Percentiles rank a stretch among this genome's conserved stretches.
Conservation (phyloP, 2,113 vertebrate species). For the Percina caprodes region DNA sequence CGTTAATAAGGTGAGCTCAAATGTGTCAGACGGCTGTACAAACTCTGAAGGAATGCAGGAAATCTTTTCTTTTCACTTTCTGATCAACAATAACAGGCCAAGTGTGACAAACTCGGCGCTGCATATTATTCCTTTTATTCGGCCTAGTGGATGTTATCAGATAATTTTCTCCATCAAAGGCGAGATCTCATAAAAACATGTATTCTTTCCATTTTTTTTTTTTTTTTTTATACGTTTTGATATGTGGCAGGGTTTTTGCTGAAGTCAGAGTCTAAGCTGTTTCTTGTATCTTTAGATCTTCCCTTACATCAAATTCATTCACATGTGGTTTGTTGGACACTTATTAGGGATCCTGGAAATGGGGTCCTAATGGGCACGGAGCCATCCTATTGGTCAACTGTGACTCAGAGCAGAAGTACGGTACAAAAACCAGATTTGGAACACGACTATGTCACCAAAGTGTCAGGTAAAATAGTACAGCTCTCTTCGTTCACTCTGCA, state of each 20-base stretch:
- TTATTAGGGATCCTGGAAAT: slow-evolving; percentile 90
- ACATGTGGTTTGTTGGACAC: slow-evolving; percentile 14
- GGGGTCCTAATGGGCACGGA: slow-evolving; percentile 92
- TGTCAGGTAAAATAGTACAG: slow-evolving; percentile 70
- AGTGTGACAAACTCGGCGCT: not conserved
- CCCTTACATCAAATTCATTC: not conserved
- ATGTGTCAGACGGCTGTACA: not conserved
- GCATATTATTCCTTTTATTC: not conserved
- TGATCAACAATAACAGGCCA: not conserved
- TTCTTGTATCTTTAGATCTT: not conserved
- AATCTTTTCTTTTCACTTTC: not conserved
- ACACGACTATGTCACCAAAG: slow-evolving; percentile 35
- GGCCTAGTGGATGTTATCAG: not conserved
- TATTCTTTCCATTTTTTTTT: no score
- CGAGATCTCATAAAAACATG: not conserved
- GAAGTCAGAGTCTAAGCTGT: not conserved
- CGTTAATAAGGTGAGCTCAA: slow-evolving; percentile 88
- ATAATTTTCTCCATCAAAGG: not conserved
- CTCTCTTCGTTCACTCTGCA: not conserved
- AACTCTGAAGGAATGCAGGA: not conserved
- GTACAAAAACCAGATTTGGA: slow-evolving; percentile 66
- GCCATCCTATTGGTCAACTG: slow-evolving; percentile 95
- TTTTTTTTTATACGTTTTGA: not conserved
- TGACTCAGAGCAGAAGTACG: slow-evolving; percentile 83
- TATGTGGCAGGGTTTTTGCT: no score